Evolutionary conservation across 2,888 invertebrate genomes (phyloP).

Genomic region (Xanthorhoe spadicearia): DNA sequence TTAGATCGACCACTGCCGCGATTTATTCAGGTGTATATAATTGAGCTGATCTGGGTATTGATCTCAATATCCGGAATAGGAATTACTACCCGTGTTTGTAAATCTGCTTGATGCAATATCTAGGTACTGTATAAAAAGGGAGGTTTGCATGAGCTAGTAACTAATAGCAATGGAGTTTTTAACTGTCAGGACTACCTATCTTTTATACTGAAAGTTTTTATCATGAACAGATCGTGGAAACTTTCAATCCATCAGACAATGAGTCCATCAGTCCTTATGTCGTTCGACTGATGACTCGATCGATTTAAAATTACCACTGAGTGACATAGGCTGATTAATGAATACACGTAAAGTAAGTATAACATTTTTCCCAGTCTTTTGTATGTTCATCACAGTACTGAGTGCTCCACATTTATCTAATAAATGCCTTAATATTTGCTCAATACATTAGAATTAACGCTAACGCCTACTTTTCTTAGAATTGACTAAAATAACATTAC

Average conservation of each 20-base stretch:
- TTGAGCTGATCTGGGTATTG: constrained; percentile 4
- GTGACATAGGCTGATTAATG: too few relatives aligned
- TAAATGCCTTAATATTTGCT: constrained; percentile 4
- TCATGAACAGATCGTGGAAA: too few relatives aligned
- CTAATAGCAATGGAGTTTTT: neutral
- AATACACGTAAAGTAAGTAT: too few relatives aligned
- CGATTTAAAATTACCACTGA: too few relatives aligned
- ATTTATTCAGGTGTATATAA: constrained; percentile 5
- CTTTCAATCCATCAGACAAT: too few relatives aligned
- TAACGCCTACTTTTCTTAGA: neutral
- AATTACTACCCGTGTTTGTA: neutral
- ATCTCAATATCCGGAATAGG: neutral
- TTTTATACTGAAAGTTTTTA: too few relatives aligned
- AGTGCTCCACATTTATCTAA: constrained; percentile 5
- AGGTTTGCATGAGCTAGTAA: neutral
- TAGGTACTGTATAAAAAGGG: neutral
- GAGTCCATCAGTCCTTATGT: too few relatives aligned
- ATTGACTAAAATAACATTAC: neutral
- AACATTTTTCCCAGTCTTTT: neutral
- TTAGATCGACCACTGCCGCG: neutral
- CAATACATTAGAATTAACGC: constrained; percentile 1
- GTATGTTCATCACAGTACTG: neutral
- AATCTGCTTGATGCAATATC: neutral
- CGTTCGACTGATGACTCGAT: too few relatives aligned
- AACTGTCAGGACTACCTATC: too few relatives aligned